A percentile compares a stretch with the other conserved stretches of the same genome.
Conservation (phyloP, 2,113 vertebrate genomes). For the Hiodon alosoides region DNA sequence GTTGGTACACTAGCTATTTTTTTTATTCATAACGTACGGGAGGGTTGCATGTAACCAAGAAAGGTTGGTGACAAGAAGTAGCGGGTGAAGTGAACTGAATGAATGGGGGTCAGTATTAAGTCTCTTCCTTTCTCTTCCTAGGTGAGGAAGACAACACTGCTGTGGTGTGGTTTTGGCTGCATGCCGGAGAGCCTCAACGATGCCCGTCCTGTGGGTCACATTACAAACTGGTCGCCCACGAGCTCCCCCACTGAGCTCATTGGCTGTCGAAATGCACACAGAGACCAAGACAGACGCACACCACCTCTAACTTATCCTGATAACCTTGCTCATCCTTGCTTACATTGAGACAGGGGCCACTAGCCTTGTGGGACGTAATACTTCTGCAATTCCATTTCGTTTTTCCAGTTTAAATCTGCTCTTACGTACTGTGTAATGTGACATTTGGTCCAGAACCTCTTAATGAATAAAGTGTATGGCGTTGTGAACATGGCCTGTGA, state of each 20-base stretch:
- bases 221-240: slow-evolving; percentile 74
- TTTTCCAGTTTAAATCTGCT: slow-evolving; percentile 40
- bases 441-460: slow-evolving; percentile 33
- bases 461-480: slow-evolving; percentile 25
- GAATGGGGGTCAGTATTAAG: too few relatives aligned
- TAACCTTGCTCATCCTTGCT: slow-evolving; percentile 34
- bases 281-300: not conserved
- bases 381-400: slow-evolving; percentile 36
- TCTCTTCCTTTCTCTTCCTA: slow-evolving; percentile 34
- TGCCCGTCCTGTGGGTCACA: slow-evolving; percentile 79
- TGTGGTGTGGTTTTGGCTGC: slow-evolving; percentile 83
- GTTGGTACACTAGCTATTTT: too few relatives aligned
- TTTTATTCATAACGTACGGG: not conserved
- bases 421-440: slow-evolving; percentile 33
- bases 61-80: too few relatives aligned
- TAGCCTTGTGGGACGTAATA: slow-evolving; percentile 33
- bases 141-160: slow-evolving; percentile 83
- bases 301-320: slow-evolving; percentile 17
- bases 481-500: not conserved
- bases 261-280: not conserved
- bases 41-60: too few relatives aligned
- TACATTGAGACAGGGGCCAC: slow-evolving; percentile 21
- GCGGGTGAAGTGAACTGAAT: too few relatives aligned
- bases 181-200: slow-evolving; percentile 74
- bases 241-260: slow-evolving; percentile 55